Evolutionary conservation across 2,797 vertebrate genomes (phyloP).

Genomic region (Enteromius trimaculatus): DNA sequence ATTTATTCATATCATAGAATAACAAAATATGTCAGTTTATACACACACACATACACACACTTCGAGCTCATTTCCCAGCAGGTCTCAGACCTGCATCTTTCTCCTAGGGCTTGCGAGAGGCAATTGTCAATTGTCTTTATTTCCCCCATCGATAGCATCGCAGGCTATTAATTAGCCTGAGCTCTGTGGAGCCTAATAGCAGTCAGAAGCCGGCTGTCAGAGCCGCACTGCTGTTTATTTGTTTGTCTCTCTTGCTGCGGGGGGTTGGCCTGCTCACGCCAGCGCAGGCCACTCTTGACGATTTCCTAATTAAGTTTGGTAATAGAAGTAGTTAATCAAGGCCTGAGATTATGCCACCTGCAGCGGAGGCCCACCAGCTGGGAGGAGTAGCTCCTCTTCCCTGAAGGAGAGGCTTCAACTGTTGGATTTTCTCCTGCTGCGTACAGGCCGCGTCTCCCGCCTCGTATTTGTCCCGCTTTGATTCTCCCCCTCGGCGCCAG

Average conservation of each 20-base stretch:
- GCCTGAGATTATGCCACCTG: slow-evolving; percentile 59
- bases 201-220: slow-evolving; percentile 69
- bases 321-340: slow-evolving; percentile 71
- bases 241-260: slow-evolving; percentile 52
- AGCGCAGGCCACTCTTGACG: slow-evolving; percentile 61
- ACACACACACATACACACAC: slow-evolving; percentile 30
- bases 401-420: slow-evolving; percentile 5
- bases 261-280: slow-evolving; percentile 42
- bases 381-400: background rate
- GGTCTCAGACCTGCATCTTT: slow-evolving; percentile 54
- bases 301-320: slow-evolving; percentile 70
- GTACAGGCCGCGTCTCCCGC: background rate
- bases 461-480: background rate
- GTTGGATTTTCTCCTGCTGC: background rate
- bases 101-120: slow-evolving; percentile 58
- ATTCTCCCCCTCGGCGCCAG: slow-evolving; percentile 3
- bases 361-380: slow-evolving; percentile 9
- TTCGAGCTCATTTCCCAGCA: slow-evolving; percentile 37
- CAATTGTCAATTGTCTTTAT: slow-evolving; percentile 64
- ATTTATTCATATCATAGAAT: background rate
- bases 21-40: background rate
- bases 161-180: slow-evolving; percentile 68
- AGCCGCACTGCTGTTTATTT: slow-evolving; percentile 56
- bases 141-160: slow-evolving; percentile 67
- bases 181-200: slow-evolving; percentile 72